Evolutionary conservation across 2,797 vertebrate species (phyloP), one percentile per base, ranked within the genome.

Genomic region (Anabas testudineus): DNA sequence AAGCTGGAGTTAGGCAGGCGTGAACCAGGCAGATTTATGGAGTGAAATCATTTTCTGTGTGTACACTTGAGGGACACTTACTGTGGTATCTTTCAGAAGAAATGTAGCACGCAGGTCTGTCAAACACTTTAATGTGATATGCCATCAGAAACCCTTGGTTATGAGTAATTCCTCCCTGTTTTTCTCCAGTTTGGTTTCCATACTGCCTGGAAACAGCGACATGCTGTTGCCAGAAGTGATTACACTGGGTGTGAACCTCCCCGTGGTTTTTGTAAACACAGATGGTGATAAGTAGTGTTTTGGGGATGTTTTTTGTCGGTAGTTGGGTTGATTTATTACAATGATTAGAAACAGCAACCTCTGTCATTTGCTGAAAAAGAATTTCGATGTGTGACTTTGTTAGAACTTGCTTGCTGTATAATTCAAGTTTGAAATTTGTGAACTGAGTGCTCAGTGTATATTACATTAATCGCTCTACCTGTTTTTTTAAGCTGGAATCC

Each of bases 121-220:
- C 9, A 41, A 63, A 68, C 0, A 1, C 58, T 74, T 21, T 22
- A 19, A 26, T 3, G 22, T n/a, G n/a, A 15, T 61, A 37, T 13
- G 36, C 14, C 51, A 73, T 12, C 55, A 43, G 18, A 2, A 42
- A 74, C 56, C 53, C 15, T 32, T 42, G 24, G 2, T 18, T 28
- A 45, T 74, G 79, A 82, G 41, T 84, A 58, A 78, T 83, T 76
- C 36, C 6, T 78, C 54, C 81, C 65, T 71, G 54, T 84, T 81
- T 57, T 73, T 26, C 12, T 30, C 18, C 46, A 24, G 5, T 78
- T 57, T 84, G 53, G 34, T 80, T 74, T 71, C 26, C 54, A 45
- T 15, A 7, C 41, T 75, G 74, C 78, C 46, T 83, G 74, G 78
- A 79, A 79, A 84, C 67, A 14, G 5, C 0, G 0, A 13, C 48